A percentile compares a stretch with the other conserved stretches of the same genome.
phyloP scores from a whole-genome alignment of 2,113 vertebrate species.

The Pseudois nayaur region DNA sequence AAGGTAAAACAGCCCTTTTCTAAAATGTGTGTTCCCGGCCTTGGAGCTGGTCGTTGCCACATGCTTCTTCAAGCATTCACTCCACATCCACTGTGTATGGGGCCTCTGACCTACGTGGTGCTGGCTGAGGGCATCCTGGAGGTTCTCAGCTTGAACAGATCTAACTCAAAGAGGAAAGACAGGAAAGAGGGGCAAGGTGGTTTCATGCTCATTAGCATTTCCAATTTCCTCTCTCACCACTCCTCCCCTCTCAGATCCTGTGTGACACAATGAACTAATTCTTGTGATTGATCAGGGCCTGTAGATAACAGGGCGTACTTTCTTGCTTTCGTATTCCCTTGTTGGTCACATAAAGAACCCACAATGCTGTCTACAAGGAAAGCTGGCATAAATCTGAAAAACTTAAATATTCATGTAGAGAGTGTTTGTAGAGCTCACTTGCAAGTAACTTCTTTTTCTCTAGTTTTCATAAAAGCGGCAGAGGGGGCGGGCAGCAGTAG shows the following conservation, averaged over 20 bases:
- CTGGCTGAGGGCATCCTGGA: not conserved
- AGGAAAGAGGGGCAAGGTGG: slow-evolving; percentile 35
- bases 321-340: slow-evolving; percentile 28
- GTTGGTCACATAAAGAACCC: slow-evolving; percentile 27
- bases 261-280: slow-evolving; percentile 49
- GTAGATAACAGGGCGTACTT: slow-evolving; percentile 31
- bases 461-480: not conserved
- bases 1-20: not conserved
- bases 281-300: slow-evolving; percentile 56
- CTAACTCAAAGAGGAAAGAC: slow-evolving; percentile 5
- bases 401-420: not conserved
- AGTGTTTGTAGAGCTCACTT: not conserved
- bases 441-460: not conserved
- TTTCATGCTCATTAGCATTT: slow-evolving; percentile 57
- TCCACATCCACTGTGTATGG: not conserved
- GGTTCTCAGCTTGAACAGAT: slow-evolving; percentile 20
- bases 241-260: not conserved
- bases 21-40: not conserved
- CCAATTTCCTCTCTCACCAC: slow-evolving; percentile 60
- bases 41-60: not conserved
- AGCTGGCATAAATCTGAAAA: not conserved
- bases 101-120: not conserved
- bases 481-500: not conserved
- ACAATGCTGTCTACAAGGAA: not conserved
- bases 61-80: not conserved